phyloP scores from a whole-genome alignment of 1,140 invertebrate genomes.

The Conopomorpha cramerella region DNA sequence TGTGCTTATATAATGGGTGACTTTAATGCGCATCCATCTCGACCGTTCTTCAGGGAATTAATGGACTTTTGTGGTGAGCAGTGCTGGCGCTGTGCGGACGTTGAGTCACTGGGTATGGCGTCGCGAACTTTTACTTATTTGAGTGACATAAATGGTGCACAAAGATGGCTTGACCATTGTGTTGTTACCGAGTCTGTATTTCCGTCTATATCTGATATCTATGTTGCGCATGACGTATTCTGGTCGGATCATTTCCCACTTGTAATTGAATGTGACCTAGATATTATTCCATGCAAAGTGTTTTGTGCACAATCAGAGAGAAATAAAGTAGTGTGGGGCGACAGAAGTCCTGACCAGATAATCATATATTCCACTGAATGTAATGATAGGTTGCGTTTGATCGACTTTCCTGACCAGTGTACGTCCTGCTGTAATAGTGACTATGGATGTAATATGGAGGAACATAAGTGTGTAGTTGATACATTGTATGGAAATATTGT shows the following conservation, averaged over 20 bases:
- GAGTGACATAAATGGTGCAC: not conserved
- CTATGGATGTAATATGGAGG: not conserved
- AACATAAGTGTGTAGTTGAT: not conserved
- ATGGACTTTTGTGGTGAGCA: not conserved
- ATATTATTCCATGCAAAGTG: not conserved
- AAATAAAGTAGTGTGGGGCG: slow-evolving; percentile 2
- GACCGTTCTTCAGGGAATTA: slow-evolving; percentile 1
- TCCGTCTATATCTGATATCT: not conserved
- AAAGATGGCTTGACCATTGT: slow-evolving; percentile 2
- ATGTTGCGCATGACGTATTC: not conserved
- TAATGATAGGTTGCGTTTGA: not conserved
- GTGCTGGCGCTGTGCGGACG: not conserved
- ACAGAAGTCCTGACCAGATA: slow-evolving; percentile 1
- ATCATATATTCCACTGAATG: not conserved
- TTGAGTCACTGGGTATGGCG: not conserved
- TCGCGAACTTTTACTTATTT: not conserved
- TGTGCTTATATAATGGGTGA: not conserved
- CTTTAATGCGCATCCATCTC: not conserved
- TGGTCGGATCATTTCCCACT: slow-evolving; percentile 3
- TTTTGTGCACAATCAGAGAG: not conserved
- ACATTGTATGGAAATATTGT: slow-evolving; percentile 1
- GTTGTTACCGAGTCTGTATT: not conserved
- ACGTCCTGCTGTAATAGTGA: not conserved
- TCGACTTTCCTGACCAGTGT: slow-evolving; percentile 2
- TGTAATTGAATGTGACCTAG: slow-evolving; percentile 1